Evolutionary conservation across 1,140 invertebrate genomes (phyloP).

Genomic region (Diorhabda carinulata): DNA sequence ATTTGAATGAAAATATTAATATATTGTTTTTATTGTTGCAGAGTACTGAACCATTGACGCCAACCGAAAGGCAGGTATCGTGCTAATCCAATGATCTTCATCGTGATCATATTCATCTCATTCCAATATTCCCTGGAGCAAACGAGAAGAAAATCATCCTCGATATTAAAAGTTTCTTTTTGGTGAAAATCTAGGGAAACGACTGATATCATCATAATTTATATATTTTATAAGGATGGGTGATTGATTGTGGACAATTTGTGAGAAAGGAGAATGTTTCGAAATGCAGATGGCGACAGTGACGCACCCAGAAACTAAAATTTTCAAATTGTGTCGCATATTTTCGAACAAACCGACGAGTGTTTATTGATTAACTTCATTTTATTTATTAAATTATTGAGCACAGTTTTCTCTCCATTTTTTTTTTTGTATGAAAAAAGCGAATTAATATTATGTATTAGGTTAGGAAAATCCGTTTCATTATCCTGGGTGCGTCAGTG

Average conservation of each 20-base stretch:
- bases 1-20: too few species aligned
- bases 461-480: too few species aligned
- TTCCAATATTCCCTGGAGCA: slow-evolving; percentile 27
- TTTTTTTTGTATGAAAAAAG: too few species aligned
- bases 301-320: background rate
- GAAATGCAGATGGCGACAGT: background rate
- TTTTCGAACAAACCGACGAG: too few species aligned
- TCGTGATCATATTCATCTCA: slow-evolving; percentile 28
- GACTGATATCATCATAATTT: slow-evolving; percentile 20
- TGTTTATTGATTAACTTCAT: too few species aligned
- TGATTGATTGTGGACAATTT: background rate
- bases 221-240: slow-evolving; percentile 8
- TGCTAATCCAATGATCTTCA: slow-evolving; percentile 28
- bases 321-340: background rate
- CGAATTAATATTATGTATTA: too few species aligned
- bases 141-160: background rate
- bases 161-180: background rate
- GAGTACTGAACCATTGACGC: slow-evolving; percentile 43
- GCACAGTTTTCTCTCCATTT: too few species aligned
- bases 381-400: too few species aligned
- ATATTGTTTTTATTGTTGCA: slow-evolving; percentile 40
- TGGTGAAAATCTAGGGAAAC: slow-evolving; percentile 13
- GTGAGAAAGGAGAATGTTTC: slow-evolving; percentile 7
- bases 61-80: slow-evolving; percentile 41
- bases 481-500: background rate